Evolutionary conservation across 2,888 invertebrate species (phyloP).

Genomic region (Xylocampa areola): DNA sequence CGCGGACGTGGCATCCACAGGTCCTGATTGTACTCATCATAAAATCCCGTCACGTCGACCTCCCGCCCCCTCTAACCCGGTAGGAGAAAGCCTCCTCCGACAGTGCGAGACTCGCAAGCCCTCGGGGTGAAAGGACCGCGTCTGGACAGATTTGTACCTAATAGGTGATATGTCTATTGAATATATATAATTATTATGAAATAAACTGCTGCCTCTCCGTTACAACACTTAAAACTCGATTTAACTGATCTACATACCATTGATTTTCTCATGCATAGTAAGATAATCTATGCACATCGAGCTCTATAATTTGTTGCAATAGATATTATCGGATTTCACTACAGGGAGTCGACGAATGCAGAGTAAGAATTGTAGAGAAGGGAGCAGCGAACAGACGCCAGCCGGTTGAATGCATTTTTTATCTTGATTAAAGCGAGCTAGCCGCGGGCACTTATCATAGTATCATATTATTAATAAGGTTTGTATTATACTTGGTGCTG

Average conservation of each 20-base stretch:
- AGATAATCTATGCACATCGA: slow-evolving; percentile 14
- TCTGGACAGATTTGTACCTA: slow-evolving; percentile 45
- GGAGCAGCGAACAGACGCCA: slow-evolving; percentile 3
- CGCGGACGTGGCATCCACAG: slow-evolving; percentile 69
- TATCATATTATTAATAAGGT: slow-evolving; percentile 18
- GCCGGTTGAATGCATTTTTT: slow-evolving; percentile 26
- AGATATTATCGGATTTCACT: slow-evolving; percentile 26
- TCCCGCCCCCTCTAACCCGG: slow-evolving; percentile 56
- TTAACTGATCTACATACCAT: slow-evolving; percentile 18
- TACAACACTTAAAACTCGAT: slow-evolving; percentile 31
- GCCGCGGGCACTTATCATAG: slow-evolving; percentile 18
- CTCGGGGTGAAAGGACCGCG: slow-evolving; percentile 45
- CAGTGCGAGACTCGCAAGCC: slow-evolving; percentile 59
- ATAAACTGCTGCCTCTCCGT: slow-evolving; percentile 21
- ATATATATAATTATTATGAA: slow-evolving; percentile 29
- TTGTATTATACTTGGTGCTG: too few species aligned
- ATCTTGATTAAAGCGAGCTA: slow-evolving; percentile 15
- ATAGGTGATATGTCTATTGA: slow-evolving; percentile 23
- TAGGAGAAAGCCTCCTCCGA: slow-evolving; percentile 62
- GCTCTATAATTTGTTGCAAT: slow-evolving; percentile 39
- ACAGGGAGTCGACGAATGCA: slow-evolving; percentile 12
- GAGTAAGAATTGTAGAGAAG: slow-evolving; percentile 11
- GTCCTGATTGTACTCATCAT: slow-evolving; percentile 81
- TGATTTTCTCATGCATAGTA: slow-evolving; percentile 16
- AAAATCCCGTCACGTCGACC: slow-evolving; percentile 79